Conservation (phyloP, 2,113 vertebrate genomes). For the Eulemur macaco region DNA sequence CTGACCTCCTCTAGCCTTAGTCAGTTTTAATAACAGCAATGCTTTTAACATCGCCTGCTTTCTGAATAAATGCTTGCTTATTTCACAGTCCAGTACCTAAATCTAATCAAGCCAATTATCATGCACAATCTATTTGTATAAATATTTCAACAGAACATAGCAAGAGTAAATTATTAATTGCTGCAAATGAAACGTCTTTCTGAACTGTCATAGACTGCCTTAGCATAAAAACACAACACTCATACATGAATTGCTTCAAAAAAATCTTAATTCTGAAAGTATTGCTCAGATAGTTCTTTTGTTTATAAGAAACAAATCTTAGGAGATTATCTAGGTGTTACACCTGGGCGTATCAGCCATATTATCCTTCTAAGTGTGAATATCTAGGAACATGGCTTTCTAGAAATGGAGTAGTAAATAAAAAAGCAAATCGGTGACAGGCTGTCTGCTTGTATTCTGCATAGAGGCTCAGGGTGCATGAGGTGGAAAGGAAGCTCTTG, state of each 20-base stretch:
- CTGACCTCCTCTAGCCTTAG: conserved; percentile 47
- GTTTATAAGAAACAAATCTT: conserved; percentile 50
- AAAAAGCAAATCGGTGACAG: neutral
- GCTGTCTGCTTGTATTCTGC: conserved; percentile 48
- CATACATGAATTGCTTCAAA: conserved; percentile 44
- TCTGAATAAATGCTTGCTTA: conserved; percentile 66
- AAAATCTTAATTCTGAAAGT: conserved; percentile 44
- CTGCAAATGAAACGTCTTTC: conserved; percentile 72
- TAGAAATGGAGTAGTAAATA: conserved; percentile 38
- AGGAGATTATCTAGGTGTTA: conserved; percentile 5
- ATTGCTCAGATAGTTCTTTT: conserved; percentile 14
- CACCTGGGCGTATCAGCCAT: neutral
- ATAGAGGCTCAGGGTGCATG: neutral
- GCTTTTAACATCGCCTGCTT: conserved; percentile 68
- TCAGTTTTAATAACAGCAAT: conserved; percentile 54
- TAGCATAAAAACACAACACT: conserved; percentile 25
- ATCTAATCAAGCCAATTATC: conserved; percentile 80
- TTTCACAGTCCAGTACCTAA: conserved; percentile 70
- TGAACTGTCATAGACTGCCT: conserved; percentile 60
- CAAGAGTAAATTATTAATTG: conserved; percentile 79
- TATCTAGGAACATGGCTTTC: conserved; percentile 18
- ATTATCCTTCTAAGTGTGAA: conserved; percentile 12
- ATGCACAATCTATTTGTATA: conserved; percentile 75
- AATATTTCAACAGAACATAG: conserved; percentile 80
- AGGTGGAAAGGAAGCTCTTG: neutral